A percentile compares a stretch with the other conserved stretches of the same genome.
Conservation (phyloP, 1,140 invertebrate genomes). For the Pogonomyrmex californicus region DNA sequence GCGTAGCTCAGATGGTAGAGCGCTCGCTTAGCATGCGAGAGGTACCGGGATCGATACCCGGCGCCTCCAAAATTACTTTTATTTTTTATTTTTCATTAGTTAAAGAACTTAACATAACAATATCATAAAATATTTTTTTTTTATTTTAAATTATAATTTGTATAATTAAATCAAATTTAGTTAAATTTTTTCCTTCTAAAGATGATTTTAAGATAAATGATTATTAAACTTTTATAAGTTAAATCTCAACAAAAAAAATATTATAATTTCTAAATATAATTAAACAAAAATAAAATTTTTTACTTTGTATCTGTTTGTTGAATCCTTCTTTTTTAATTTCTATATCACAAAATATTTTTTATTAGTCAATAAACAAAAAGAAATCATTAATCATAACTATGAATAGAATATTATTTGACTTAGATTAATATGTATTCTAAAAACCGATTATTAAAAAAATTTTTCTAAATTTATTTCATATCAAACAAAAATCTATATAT, state of each 20-base stretch:
- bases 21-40: slow-evolving; percentile 95
- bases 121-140: slow-evolving; percentile 2
- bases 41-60: slow-evolving; percentile 94
- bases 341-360: too few relatives aligned
- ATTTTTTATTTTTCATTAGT: background rate
- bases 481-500: background rate
- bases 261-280: too few relatives aligned
- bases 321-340: too few relatives aligned
- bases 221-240: too few relatives aligned
- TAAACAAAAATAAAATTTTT: too few relatives aligned
- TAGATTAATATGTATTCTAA: background rate
- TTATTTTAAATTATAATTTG: background rate
- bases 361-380: too few relatives aligned
- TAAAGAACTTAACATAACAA: background rate
- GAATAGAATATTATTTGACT: background rate
- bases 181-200: too few relatives aligned
- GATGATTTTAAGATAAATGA: too few relatives aligned
- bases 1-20: slow-evolving; percentile 95
- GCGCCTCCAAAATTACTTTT: slow-evolving; percentile 89
- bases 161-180: background rate
- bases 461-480: background rate
- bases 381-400: background rate
- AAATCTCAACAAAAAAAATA: too few relatives aligned
- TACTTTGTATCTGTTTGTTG: too few relatives aligned
- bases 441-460: background rate